These are phyloP conservation scores for Cyrtodaria siliqua DNA, from an alignment of 2,888 invertebrate species.

Conservation along the genomic window DNA sequence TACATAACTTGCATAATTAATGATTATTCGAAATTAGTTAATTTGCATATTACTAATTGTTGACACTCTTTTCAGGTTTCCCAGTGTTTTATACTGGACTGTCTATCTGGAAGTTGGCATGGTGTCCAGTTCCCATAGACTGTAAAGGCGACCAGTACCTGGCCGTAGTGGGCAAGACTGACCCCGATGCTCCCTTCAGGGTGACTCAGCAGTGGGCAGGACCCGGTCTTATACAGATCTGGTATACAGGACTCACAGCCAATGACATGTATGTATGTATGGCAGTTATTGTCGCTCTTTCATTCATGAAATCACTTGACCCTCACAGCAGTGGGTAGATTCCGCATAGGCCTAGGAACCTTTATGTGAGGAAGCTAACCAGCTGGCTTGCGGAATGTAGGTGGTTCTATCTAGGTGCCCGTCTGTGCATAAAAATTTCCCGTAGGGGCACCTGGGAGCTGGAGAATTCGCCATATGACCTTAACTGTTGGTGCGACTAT, in stretches of 20 bases:
- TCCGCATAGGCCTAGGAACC: no score
- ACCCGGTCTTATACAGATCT: conserved; percentile 67
- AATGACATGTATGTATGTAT: conserved; percentile 25
- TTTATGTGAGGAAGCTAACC: no score
- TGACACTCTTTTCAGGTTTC: conserved; percentile 43
- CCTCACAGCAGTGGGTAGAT: not conserved
- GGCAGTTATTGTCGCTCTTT: not conserved
- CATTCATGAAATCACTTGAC: not conserved
- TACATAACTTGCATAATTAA: no score
- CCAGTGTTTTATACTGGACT: conserved; percentile 59
- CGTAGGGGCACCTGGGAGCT: no score
- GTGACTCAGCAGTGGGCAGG: conserved; percentile 6
- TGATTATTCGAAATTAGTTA: no score
- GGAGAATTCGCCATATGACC: no score
- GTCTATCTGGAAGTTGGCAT: conserved; percentile 66
- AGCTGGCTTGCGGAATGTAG: no score
- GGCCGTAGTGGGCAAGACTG: conserved; percentile 58
- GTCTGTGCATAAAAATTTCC: no score
- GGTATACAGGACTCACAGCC: conserved; percentile 53
- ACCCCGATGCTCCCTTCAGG: conserved; percentile 22
- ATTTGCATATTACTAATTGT: no score
- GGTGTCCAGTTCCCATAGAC: conserved; percentile 64
- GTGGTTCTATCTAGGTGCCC: no score
- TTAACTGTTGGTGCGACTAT: no score
- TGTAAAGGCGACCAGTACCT: conserved; percentile 54